Evolutionary conservation across 2,113 vertebrate species (phyloP).

Genomic region (Notarius quadriscutis): DNA sequence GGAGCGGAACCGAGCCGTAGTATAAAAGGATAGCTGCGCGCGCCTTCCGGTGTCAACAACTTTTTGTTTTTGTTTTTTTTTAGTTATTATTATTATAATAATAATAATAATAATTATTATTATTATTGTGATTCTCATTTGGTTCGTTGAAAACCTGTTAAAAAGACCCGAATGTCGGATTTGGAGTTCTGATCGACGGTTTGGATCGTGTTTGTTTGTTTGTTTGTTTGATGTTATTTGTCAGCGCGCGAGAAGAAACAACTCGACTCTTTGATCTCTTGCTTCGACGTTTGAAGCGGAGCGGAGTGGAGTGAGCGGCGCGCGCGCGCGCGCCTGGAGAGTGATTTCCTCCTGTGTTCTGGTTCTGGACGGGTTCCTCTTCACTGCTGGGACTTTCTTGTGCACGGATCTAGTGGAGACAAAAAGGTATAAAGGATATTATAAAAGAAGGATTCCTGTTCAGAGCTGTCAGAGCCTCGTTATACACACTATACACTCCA

Average conservation of each 20-base stretch:
- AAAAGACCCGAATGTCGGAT: not conserved
- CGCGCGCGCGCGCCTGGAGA: slow-evolving; percentile 20
- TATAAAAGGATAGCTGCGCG: slow-evolving; percentile 53
- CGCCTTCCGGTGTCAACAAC: slow-evolving; percentile 53
- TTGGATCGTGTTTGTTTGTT: not conserved
- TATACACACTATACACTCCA: not conserved
- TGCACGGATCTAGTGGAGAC: slow-evolving; percentile 38
- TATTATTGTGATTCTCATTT: not conserved
- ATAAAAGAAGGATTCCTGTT: not conserved
- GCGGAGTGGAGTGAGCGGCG: not conserved
- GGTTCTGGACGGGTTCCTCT: not conserved
- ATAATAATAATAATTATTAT: too few species aligned
- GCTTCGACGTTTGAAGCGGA: not conserved
- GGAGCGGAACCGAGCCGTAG: slow-evolving; percentile 62
- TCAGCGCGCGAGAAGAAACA: not conserved
- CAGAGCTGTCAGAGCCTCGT: not conserved
- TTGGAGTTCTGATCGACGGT: not conserved
- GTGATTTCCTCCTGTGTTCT: not conserved
- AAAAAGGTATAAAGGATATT: slow-evolving; percentile 47
- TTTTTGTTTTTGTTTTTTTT: slow-evolving; percentile 11
- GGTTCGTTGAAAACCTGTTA: not conserved
- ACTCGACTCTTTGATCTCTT: not conserved
- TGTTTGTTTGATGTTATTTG: not conserved
- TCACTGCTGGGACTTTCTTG: not conserved
- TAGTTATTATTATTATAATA: not conserved